These are phyloP conservation scores for Cephalotes varians DNA, from an alignment of 2,888 invertebrate species.

Conservation along the genomic window DNA sequence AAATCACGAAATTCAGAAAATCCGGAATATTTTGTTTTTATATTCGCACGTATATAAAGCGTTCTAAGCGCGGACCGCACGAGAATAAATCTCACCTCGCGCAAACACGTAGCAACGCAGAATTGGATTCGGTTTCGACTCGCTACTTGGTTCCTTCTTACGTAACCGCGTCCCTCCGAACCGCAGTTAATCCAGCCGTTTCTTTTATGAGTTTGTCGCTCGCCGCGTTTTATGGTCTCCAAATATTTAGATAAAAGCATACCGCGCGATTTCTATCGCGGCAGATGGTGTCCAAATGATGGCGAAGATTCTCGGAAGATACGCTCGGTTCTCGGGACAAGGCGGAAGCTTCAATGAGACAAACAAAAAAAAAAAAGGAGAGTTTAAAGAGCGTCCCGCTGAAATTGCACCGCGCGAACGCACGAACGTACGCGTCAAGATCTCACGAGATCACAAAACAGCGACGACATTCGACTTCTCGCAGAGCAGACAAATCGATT, in stretches of 20 bases:
- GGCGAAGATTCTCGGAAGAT: slow-evolving; percentile 3
- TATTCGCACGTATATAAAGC: not conserved
- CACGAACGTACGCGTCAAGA: not conserved
- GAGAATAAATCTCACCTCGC: slow-evolving; percentile 4
- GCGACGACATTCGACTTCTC: not conserved
- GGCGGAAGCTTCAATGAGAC: slow-evolving; percentile 24
- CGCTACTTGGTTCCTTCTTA: slow-evolving; percentile 35
- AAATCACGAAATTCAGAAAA: slow-evolving; percentile 3
- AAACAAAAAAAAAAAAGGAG: not conserved
- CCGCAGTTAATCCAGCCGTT: slow-evolving; percentile 33
- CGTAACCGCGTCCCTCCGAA: slow-evolving; percentile 22
- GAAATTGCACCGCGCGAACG: not conserved
- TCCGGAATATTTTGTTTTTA: slow-evolving; percentile 1
- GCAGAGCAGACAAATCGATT: slow-evolving; percentile 6
- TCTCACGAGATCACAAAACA: not conserved
- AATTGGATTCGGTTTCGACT: slow-evolving; percentile 30
- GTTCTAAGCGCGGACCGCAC: not conserved
- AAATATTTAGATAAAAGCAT: slow-evolving; percentile 47
- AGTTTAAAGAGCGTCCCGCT: not conserved
- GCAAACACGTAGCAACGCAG: not conserved
- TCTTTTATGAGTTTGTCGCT: slow-evolving; percentile 47
- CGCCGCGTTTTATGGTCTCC: slow-evolving; percentile 38
- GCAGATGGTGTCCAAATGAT: slow-evolving; percentile 56
- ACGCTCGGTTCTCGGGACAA: not conserved
- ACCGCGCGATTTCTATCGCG: slow-evolving; percentile 31